Evolutionary conservation across 2,888 invertebrate species (phyloP), one percentile per base, ranked within the genome.

Genomic region (Nephrocerus scutellatus): DNA sequence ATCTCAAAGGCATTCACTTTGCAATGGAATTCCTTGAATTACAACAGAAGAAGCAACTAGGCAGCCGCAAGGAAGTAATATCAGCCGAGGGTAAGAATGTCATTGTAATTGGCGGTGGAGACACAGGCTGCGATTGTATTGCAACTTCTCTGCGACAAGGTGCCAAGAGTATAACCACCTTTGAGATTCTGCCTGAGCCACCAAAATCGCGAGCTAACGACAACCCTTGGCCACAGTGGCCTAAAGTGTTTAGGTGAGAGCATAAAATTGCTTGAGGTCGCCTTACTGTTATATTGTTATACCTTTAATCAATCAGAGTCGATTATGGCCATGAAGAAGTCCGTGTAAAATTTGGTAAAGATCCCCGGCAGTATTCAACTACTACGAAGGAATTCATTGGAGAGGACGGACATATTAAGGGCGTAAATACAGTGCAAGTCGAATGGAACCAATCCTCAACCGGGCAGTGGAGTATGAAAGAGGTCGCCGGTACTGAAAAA

Each of bases 221-320:
- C 66, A 98, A 98, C 70, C 97, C 97, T 1, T 98, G 98, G 98
- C 98, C 97, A 3, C 92, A 96, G 62, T 98, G 90, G 84, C 97
- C 97, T 0, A 77, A 89, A 59, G 86, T 95, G 16, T 96, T 97
- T 76, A 83, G 86, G 75, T 74, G 54, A 30, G 14, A 16, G 8
- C 7, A 3, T 44, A n/a, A n/a, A n/a, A n/a, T n/a, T n/a, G n/a
- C n/a, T n/a, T 30, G 13, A n/a, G 28, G 34, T 36, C n/a, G n/a
- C n/a, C n/a, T n/a, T n/a, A n/a, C n/a, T n/a, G n/a, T n/a, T 26
- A 31, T n/a, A 28, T 4, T 15, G 34, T 29, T 21, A 24, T 14
- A 19, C n/a, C 21, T 51, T 45, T n/a, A n/a, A n/a, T n/a, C n/a
- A n/a, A n/a, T 6, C 48, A 75, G 83, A 53, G 86, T 96, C 16